phyloP scores from a whole-genome alignment of 2,888 invertebrate species.

The Cerceris rybyensis region DNA sequence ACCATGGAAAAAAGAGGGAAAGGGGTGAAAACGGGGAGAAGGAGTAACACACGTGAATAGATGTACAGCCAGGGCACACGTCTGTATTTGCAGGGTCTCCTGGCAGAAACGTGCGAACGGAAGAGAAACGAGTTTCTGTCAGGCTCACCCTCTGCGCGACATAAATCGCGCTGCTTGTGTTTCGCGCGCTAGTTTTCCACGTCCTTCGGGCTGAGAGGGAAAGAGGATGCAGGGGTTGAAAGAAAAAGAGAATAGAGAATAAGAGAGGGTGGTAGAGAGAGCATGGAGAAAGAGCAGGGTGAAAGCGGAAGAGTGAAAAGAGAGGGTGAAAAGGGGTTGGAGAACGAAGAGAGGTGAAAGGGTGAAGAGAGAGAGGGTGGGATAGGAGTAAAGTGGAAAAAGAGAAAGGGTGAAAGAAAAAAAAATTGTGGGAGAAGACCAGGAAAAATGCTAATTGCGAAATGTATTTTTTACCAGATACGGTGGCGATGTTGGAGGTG shows the following conservation, averaged over 20 bases:
- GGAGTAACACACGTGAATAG: conserved; percentile 48
- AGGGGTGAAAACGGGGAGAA: not conserved
- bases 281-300: too few species aligned
- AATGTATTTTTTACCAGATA: not conserved
- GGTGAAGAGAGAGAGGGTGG: conserved; percentile 5
- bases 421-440: conserved; percentile 10
- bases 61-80: conserved; percentile 14
- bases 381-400: too few species aligned
- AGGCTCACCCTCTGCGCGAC: conserved; percentile 24
- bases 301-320: too few species aligned
- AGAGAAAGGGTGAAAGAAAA: conserved; percentile 4
- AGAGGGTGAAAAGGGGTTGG: too few species aligned
- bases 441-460: conserved; percentile 36
- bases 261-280: too few species aligned
- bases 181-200: conserved; percentile 55
- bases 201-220: conserved; percentile 25
- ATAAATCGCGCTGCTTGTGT: conserved; percentile 18
- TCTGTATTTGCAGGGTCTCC: conserved; percentile 8
- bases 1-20: not conserved
- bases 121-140: conserved; percentile 61
- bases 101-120: conserved; percentile 43
- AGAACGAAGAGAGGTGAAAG: not conserved
- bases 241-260: too few species aligned
- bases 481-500: too few species aligned
- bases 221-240: not conserved